These are phyloP conservation scores for Holcopasites calliopsidis DNA, from an alignment of 1,140 invertebrate species.

Conservation along the genomic window DNA sequence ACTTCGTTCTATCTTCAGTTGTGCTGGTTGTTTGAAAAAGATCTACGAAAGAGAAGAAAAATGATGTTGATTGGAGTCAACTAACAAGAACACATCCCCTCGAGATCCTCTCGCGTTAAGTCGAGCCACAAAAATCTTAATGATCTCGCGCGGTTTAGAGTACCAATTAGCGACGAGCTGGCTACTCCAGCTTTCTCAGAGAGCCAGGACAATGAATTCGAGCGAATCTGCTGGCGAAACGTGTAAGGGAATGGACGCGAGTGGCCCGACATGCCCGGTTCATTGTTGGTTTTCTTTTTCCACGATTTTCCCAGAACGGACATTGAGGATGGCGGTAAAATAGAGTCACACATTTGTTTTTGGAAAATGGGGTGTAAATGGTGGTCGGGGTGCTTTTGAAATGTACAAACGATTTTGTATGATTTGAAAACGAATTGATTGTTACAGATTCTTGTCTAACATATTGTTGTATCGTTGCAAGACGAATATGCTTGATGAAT, in stretches of 20 bases:
- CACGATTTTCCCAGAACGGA: neutral
- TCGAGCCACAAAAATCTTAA: neutral
- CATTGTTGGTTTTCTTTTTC: neutral
- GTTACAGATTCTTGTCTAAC: too few species aligned
- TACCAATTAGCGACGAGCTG: constrained; percentile 29
- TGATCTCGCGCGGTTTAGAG: neutral
- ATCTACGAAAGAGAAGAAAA: neutral
- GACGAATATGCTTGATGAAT: neutral
- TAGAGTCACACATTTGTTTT: neutral
- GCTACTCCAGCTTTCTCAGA: neutral
- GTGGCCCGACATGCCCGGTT: too few species aligned
- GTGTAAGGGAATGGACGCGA: neutral
- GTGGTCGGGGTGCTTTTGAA: too few species aligned
- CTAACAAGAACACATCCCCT: too few species aligned
- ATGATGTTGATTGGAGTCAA: neutral
- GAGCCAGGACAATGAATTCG: neutral
- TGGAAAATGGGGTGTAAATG: too few species aligned
- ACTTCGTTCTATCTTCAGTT: neutral
- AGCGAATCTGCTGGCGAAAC: neutral
- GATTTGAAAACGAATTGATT: neutral
- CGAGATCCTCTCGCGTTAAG: neutral
- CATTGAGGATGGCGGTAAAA: neutral
- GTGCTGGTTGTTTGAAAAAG: neutral
- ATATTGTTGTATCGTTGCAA: neutral
- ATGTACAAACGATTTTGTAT: neutral